phyloP scores from a whole-genome alignment of 1,140 invertebrate genomes.

The Sarcophaga bullata region DNA sequence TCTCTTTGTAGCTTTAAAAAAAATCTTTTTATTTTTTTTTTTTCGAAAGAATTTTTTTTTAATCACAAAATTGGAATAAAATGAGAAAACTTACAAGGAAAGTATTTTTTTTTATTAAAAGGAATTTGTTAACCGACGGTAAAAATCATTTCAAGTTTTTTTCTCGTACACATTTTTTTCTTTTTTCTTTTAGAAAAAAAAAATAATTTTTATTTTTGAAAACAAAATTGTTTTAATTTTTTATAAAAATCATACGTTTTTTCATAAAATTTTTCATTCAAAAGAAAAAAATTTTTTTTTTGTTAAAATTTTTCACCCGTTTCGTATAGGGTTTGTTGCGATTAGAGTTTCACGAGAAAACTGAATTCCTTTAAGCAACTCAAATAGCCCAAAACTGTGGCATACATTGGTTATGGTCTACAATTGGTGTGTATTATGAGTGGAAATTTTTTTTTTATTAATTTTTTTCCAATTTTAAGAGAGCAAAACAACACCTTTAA shows the following conservation, averaged over 20 bases:
- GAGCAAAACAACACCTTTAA: constrained; percentile 11
- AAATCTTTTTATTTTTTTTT: not conserved
- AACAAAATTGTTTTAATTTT: not conserved
- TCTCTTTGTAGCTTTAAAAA: not conserved
- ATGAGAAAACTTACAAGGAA: no score
- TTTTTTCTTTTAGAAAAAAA: constrained; percentile 1
- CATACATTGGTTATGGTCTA: not conserved
- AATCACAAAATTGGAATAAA: not conserved
- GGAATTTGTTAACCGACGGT: not conserved
- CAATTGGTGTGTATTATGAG: not conserved
- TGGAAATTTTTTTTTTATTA: not conserved
- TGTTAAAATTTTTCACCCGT: constrained; percentile 10
- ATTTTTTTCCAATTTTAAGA: not conserved
- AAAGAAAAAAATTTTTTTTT: not conserved
- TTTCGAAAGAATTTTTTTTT: no score
- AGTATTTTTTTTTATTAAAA: not conserved
- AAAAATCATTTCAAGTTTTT: not conserved
- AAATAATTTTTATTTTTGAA: not conserved
- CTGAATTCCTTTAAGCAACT: constrained; percentile 29
- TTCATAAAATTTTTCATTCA: not conserved
- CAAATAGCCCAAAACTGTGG: constrained; percentile 18
- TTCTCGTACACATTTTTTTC: not conserved
- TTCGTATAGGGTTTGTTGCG: not conserved
- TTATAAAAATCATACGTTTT: constrained; percentile 8
- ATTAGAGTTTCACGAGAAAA: constrained; percentile 34